Evolutionary conservation across 2,797 vertebrate species (phyloP).

Genomic region (Squalus acanthias): DNA sequence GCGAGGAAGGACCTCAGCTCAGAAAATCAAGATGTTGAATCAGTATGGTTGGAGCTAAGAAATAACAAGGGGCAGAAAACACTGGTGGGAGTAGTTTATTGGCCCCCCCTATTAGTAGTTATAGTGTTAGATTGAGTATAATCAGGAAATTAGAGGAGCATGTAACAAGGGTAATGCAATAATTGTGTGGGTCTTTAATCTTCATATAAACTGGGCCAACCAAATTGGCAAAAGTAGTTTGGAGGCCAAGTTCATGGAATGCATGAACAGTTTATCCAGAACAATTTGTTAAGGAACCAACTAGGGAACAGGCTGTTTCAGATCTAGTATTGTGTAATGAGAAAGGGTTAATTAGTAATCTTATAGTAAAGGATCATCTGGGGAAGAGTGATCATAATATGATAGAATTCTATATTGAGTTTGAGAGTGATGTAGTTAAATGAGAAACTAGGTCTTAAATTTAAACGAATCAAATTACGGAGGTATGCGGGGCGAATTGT

Average conservation of each 20-base stretch:
- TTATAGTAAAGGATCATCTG: background rate
- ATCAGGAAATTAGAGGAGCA: background rate
- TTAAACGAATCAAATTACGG: background rate
- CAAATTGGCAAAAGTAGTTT: background rate
- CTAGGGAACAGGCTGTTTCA: background rate
- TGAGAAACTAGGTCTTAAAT: background rate
- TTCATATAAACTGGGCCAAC: background rate
- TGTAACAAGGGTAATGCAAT: background rate
- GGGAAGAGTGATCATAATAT: too few relatives aligned
- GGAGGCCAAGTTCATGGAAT: too few relatives aligned
- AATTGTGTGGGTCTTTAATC: background rate
- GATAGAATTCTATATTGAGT: background rate
- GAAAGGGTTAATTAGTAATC: too few relatives aligned
- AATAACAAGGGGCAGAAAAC: background rate
- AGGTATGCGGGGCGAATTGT: too few relatives aligned
- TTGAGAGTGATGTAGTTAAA: background rate
- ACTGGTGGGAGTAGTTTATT: background rate
- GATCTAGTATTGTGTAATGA: background rate
- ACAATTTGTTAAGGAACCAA: too few relatives aligned
- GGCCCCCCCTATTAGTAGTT: background rate
- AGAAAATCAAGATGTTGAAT: background rate
- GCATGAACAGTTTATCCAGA: too few relatives aligned
- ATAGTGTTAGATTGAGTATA: background rate
- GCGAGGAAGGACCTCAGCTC: background rate
- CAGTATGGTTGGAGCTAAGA: background rate